Evolutionary conservation across 2,888 invertebrate genomes (phyloP).

Genomic region (Cephus pulcher): DNA sequence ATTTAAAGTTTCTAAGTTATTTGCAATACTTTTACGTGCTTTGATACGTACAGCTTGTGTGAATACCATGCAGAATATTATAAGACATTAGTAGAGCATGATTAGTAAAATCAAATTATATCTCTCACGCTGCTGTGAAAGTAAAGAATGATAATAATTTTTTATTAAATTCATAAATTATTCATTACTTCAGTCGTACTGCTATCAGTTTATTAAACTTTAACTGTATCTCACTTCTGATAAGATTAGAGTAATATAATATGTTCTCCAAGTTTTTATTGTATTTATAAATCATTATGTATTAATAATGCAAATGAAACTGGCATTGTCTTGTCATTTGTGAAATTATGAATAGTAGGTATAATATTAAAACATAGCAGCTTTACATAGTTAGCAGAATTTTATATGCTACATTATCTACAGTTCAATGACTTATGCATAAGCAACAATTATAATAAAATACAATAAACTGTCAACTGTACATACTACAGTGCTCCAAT

Average conservation of each 20-base stretch:
- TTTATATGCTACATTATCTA: background rate
- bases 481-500: background rate
- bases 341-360: background rate
- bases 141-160: background rate
- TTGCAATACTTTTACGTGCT: background rate
- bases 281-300: background rate
- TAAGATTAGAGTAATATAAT: background rate
- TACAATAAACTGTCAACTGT: background rate
- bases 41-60: background rate
- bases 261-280: background rate
- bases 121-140: background rate
- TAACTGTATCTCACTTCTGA: background rate
- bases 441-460: background rate
- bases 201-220: background rate
- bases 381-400: background rate
- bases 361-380: background rate
- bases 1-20: background rate
- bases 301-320: too few species aligned
- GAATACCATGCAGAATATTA: too few species aligned
- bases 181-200: background rate
- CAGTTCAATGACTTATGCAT: background rate
- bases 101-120: background rate
- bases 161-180: background rate
- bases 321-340: background rate
- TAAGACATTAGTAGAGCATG: background rate